Evolutionary conservation across 2,113 vertebrate genomes (phyloP).

Genomic region (Mustela lutreola): DNA sequence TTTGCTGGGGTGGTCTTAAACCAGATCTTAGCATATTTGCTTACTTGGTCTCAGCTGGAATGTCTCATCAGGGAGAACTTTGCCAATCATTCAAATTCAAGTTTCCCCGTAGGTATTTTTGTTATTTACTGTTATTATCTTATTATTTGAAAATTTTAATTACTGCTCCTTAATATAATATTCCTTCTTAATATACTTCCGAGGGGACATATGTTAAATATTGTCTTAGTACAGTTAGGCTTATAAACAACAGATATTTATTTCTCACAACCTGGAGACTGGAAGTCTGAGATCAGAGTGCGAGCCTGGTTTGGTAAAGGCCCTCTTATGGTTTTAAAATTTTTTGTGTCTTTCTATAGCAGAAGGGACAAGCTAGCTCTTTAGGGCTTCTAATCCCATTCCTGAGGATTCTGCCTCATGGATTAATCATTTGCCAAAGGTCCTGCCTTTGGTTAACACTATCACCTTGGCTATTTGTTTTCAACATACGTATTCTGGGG

Average conservation of each 20-base stretch:
- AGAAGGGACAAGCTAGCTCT: not conserved
- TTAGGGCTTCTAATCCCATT: not conserved
- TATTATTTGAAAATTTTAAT: not conserved
- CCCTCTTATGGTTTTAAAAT: not conserved
- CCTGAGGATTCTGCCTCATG: not conserved
- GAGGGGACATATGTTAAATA: not conserved
- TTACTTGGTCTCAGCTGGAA: not conserved
- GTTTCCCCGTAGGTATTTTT: not conserved
- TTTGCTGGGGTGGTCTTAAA: not conserved
- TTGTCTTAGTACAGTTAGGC: not conserved
- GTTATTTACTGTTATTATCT: not conserved
- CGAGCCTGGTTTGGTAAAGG: not conserved
- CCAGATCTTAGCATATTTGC: not conserved
- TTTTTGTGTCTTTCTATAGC: not conserved
- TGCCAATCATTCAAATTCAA: not conserved
- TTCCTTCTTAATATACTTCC: not conserved
- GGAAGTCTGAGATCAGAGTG: not conserved
- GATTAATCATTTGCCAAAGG: not conserved
- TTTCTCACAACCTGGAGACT: not conserved
- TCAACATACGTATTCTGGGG: not conserved
- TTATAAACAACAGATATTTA: not conserved
- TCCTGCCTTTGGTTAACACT: not conserved
- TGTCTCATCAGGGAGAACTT: not conserved
- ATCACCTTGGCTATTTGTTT: not conserved
- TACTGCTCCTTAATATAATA: not conserved